Base-by-base conservation (phyloP, 2,113 vertebrate species). In the Amphilophus citrinellus region DNA sequence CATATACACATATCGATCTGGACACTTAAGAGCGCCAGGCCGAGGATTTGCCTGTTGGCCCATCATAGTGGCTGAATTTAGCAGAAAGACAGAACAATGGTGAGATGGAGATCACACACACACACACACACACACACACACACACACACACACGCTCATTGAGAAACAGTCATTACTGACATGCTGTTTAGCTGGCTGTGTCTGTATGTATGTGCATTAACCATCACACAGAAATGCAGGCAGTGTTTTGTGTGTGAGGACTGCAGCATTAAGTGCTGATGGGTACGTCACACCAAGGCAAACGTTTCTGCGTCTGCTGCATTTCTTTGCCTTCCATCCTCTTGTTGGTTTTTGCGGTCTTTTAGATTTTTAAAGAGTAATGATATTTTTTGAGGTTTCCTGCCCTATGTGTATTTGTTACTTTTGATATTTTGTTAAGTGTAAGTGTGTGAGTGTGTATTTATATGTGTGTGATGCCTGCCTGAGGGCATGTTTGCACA, bases 401-500 rank as follows among this genome's bases (percentile, higher is more conserved):
- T 39, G 42, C 57, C 65, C 50, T 22, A 8, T 76, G 68, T 50
- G 65, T 71, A 47, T 87, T 77, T 86, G 22, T 57, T 87, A 66
- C 37, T 86, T 80, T 50, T 44, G 58, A 85, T 87, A 78, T 44
- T 80, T 59, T 71, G 39, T 82, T 84, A 11, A 37, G 14, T 1
- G 77, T 82, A 9, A 37, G 14, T 1, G 77, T 82, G 77, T 56
- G 81, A 65, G 61, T 77, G 27, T 68, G 61, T 63, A 47, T 76
- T 60, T 65, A 58, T 61, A 60, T 80, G 88, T 80, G 88, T 88
- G 84, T 32, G 87, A 56, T 17, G 71, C 71, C 73, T 30, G 92
- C 94, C 91, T 2, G 71, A 85, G 91, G 93, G 92, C 87, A 87
- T 76, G 89, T 92, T 92, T 86, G 87, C 88, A 89, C 73, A 86